Percentiles rank a stretch among this genome's conserved stretches.
phyloP scores from a whole-genome alignment of 2,113 vertebrate genomes.

The Otis tarda region DNA sequence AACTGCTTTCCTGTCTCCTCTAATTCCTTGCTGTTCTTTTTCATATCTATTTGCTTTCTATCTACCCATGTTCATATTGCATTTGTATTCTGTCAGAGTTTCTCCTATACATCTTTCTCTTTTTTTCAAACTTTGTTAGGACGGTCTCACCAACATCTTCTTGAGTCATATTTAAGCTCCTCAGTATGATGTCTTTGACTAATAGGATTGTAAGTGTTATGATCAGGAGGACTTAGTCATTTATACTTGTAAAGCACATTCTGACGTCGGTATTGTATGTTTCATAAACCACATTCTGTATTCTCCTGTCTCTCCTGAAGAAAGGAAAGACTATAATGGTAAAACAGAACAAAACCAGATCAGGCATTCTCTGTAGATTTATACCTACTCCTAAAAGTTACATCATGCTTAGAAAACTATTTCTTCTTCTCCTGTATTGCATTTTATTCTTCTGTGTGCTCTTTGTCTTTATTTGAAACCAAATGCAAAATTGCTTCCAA shows the following conservation, averaged over 20 bases:
- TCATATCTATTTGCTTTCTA: not conserved
- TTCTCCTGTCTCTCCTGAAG: not conserved
- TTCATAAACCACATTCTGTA: not conserved
- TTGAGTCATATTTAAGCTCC: not conserved
- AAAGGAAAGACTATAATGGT: not conserved
- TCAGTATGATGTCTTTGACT: not conserved
- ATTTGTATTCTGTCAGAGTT: not conserved
- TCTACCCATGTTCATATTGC: not conserved
- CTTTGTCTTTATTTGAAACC: not conserved
- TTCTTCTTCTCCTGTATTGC: not conserved
- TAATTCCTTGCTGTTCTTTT: not conserved
- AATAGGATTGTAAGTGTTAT: not conserved
- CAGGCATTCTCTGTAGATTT: not conserved
- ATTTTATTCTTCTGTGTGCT: not conserved
- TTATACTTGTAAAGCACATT: not conserved
- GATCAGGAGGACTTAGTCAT: not conserved
- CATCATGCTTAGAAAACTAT: not conserved
- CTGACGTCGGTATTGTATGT: not conserved
- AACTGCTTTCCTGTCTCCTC: not conserved
- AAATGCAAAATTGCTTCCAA: not conserved
- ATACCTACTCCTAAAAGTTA: not conserved
- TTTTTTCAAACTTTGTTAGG: not conserved
- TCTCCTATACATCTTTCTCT: not conserved
- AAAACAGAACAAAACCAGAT: not conserved
- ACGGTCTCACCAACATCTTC: not conserved